Conservation (phyloP, 1,140 invertebrate species). For the Drosophila ficusphila region DNA sequence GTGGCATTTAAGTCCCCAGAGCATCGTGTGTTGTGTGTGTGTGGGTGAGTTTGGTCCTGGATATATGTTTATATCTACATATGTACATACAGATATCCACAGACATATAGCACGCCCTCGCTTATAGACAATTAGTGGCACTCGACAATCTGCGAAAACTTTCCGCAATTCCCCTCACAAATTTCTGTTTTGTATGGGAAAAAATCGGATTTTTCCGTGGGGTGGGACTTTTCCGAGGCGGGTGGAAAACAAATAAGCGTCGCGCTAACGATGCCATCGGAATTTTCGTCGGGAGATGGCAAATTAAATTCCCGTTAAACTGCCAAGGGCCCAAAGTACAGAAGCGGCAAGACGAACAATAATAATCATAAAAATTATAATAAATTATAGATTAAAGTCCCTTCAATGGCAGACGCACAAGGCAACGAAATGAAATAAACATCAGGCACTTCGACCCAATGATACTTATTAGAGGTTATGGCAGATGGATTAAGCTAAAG, state of each 20-base stretch:
- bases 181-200: background rate
- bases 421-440: background rate
- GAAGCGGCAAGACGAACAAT: slow-evolving; percentile 11
- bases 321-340: background rate
- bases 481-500: background rate
- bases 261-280: slow-evolving; percentile 16
- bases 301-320: slow-evolving; percentile 52
- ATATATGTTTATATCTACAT: background rate
- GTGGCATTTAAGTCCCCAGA: slow-evolving; percentile 36
- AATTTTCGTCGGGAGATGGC: slow-evolving; percentile 27
- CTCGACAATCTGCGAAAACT: slow-evolving; percentile 51
- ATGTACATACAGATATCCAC: too few species aligned
- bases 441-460: background rate
- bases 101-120: slow-evolving; percentile 8
- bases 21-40: slow-evolving; percentile 13
- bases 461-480: slow-evolving; percentile 7
- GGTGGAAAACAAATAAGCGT: background rate
- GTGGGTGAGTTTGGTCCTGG: background rate
- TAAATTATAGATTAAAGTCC: slow-evolving; percentile 62
- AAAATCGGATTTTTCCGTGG: background rate
- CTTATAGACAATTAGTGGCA: slow-evolving; percentile 51
- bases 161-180: slow-evolving; percentile 12
- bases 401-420: slow-evolving; percentile 22
- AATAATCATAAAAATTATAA: slow-evolving; percentile 43
- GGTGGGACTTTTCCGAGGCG: too few species aligned